phyloP scores from a whole-genome alignment of 2,888 invertebrate species.

The Pristionchus maxplancki region DNA sequence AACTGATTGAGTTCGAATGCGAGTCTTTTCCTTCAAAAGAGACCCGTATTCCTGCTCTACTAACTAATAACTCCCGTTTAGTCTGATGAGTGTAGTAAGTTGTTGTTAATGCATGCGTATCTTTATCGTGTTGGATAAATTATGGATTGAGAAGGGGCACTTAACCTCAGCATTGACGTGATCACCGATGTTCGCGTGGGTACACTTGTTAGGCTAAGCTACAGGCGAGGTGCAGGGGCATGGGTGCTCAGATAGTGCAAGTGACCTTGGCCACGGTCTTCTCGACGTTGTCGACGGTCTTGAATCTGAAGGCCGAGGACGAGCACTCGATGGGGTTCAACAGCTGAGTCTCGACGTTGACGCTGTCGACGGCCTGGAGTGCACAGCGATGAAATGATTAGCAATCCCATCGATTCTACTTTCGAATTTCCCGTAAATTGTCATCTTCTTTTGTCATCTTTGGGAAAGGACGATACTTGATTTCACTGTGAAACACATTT shows the following conservation, averaged over 20 bases:
- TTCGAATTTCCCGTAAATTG: not conserved
- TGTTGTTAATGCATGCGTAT: conserved; percentile 21
- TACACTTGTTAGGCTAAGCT: not conserved
- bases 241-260: not conserved
- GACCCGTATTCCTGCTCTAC: too few relatives aligned
- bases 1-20: not conserved
- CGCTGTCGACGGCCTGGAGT: not conserved
- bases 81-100: conserved; percentile 17
- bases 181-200: not conserved
- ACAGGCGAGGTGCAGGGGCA: not conserved
- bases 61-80: not conserved
- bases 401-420: too few relatives aligned
- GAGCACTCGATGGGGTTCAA: not conserved
- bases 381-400: not conserved
- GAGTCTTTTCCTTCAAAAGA: too few relatives aligned
- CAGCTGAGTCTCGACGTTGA: not conserved
- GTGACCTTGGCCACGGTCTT: not conserved
- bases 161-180: not conserved
- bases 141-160: not conserved
- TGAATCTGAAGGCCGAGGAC: not conserved
- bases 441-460: too few relatives aligned
- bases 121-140: conserved; percentile 34
- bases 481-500: too few relatives aligned
- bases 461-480: too few relatives aligned
- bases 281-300: not conserved